Evolutionary conservation across 2,113 vertebrate species (phyloP).

Genomic region (Passer montanus): DNA sequence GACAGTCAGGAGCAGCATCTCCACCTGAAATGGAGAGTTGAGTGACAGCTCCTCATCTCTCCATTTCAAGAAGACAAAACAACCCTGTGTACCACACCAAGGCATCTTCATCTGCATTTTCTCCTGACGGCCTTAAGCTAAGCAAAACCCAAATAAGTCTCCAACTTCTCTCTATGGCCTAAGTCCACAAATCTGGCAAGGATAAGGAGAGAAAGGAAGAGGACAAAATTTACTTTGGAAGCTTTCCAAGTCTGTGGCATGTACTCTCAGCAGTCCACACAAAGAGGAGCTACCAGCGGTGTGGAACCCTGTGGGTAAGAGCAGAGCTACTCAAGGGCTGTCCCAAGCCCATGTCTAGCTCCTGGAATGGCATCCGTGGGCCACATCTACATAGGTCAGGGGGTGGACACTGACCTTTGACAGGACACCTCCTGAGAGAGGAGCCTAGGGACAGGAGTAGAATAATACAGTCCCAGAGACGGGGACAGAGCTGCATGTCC

Average conservation of each 20-base stretch:
- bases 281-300: background rate
- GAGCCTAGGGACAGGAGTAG: rapidly evolving
- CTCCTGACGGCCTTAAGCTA: background rate
- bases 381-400: background rate
- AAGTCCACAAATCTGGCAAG: background rate
- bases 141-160: background rate
- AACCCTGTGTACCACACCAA: background rate
- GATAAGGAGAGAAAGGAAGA: background rate
- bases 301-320: background rate
- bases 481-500: background rate
- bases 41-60: background rate
- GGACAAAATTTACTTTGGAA: background rate
- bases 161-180: background rate
- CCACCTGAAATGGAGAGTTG: too few species aligned
- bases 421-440: background rate
- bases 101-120: background rate
- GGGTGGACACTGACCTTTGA: too few species aligned
- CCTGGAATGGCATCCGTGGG: background rate
- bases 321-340: background rate
- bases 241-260: background rate
- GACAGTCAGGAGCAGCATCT: background rate
- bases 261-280: rapidly evolving
- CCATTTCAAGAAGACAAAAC: background rate
- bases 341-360: background rate
- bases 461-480: background rate